Percentiles rank a stretch among this genome's conserved stretches.
Conservation (phyloP, 2,113 vertebrate species). For the Poecile atricapillus region DNA sequence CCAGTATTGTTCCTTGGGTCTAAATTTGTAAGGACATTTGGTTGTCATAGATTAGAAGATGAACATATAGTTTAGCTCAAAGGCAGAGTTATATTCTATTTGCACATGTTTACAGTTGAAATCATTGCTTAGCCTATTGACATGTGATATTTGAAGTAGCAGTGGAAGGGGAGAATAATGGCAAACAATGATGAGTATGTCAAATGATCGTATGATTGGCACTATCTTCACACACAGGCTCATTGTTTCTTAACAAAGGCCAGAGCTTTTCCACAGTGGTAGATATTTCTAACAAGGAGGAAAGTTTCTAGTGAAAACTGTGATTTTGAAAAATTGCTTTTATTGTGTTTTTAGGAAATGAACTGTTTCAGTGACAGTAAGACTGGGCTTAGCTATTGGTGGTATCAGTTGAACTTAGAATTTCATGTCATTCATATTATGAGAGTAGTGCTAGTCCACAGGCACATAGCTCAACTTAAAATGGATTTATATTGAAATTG, state of each 20-base stretch:
- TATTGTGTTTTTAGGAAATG: background rate
- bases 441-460: background rate
- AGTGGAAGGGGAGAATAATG: background rate
- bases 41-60: background rate
- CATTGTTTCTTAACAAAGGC: background rate
- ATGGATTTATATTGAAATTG: background rate
- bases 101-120: background rate
- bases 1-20: conserved; percentile 50
- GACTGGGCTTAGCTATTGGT: background rate
- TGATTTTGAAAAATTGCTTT: background rate
- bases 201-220: background rate
- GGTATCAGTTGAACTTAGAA: background rate
- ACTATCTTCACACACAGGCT: background rate
- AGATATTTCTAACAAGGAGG: background rate
- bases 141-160: background rate
- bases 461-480: background rate
- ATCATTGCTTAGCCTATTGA: background rate
- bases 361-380: background rate
- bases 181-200: background rate
- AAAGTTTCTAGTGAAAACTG: background rate
- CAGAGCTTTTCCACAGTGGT: background rate
- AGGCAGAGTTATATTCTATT: background rate
- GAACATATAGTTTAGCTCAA: background rate
- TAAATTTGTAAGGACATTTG: conserved; percentile 28
- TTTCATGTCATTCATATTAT: background rate